Conservation (phyloP, 2,888 invertebrate species). For the Noctua pronuba region DNA sequence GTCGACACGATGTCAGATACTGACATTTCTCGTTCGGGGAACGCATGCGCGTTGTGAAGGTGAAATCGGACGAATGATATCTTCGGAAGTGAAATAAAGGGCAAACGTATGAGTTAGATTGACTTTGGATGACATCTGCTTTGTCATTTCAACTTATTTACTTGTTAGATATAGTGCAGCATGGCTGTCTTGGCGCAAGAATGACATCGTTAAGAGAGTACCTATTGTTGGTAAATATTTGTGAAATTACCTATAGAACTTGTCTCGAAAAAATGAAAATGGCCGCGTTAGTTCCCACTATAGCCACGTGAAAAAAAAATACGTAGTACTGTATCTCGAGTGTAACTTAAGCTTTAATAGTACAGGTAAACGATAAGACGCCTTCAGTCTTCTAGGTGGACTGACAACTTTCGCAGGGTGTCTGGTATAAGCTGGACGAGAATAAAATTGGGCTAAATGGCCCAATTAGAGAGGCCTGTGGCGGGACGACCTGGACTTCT, state of each 20-base stretch:
- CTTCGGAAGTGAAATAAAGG: slow-evolving; percentile 79
- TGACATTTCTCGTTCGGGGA: slow-evolving; percentile 62
- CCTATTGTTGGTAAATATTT: not conserved
- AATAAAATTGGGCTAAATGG: not conserved
- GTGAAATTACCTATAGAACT: not conserved
- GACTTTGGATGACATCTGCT: slow-evolving; percentile 61
- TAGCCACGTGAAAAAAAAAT: too few species aligned
- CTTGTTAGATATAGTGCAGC: not conserved
- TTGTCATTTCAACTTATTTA: not conserved
- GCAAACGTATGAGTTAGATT: slow-evolving; percentile 53
- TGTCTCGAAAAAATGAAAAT: not conserved
- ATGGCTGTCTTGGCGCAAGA: not conserved
- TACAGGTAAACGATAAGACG: too few species aligned
- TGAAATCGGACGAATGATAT: slow-evolving; percentile 78
- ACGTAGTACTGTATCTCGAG: not conserved
- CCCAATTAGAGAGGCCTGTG: not conserved
- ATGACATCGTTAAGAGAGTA: not conserved
- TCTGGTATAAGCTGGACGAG: not conserved
- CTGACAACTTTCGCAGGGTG: too few species aligned
- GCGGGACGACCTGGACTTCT: not conserved
- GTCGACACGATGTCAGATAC: slow-evolving; percentile 70
- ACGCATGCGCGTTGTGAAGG: slow-evolving; percentile 75
- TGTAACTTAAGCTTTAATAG: not conserved
- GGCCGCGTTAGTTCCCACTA: not conserved
- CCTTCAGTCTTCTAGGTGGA: too few species aligned